Base-by-base conservation (phyloP, 2,888 invertebrate species). In the Diachrysia chrysitis region DNA sequence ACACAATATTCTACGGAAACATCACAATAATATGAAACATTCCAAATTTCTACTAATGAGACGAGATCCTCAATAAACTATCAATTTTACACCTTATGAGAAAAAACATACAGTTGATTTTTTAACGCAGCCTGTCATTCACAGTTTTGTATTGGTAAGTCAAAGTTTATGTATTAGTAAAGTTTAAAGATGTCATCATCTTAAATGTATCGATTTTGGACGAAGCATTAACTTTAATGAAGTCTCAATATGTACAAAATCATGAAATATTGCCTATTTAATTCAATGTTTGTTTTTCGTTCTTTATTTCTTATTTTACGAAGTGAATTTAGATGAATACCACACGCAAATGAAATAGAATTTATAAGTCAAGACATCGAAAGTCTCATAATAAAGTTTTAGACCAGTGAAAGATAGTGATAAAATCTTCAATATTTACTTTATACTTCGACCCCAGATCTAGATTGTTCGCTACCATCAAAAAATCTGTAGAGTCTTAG, bases 31-130 rank as follows among this genome's bases (percentile, higher is more conserved):
- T 61, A 70, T 67, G 61, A 55, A 62, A 70, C 51, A 66, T 55
- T 53, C 57, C 32, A 54, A 42, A 42, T n/a, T 42, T 42, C n/a
- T 42, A 69, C 63, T 79, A 82, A 81, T 76, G 67, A 73, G 69
- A 55, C 58, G 61, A 61, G 19, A 59, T 32, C 19, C 17, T 60
- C 63, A 70, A 66, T 37, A 17, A 2, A 16, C 19, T 48, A 53
- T 14, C 0, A 1, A 37, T 54, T 69, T 66, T 58, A 48, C 16
- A 55, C 55, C 69, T 66, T 79, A 69, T 62, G 10, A 12, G 0
- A 21, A 1, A 32, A 0, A 0, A 0, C 0, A 12, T 76, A 82
- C 71, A 63, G 71, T 71, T 58, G 23, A 71, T 14, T 59, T 63
- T 82, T 1, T 17, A 58, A 17, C 55, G 35, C 19, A 21, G 3